These are phyloP conservation scores for Palythoa caribaeorum DNA, from an alignment of 92 coral and sea anemone species.

Conservation along the genomic window DNA sequence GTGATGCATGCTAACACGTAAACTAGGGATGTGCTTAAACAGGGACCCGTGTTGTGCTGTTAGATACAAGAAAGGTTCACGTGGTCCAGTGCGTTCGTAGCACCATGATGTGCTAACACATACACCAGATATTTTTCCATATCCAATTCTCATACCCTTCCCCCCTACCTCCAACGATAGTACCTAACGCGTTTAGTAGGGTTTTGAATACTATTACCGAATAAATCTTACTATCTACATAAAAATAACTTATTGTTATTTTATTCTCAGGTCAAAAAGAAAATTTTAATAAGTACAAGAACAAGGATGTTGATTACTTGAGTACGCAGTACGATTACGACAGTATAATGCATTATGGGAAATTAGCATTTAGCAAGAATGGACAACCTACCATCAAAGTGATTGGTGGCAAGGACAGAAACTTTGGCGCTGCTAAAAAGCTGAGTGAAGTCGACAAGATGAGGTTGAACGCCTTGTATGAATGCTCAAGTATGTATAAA, in stretches of 20 bases:
- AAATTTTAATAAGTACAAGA: slow-evolving; percentile 36
- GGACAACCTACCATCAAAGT: slow-evolving; percentile 27
- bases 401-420: slow-evolving; percentile 22
- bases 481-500: slow-evolving; percentile 34
- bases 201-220: too few relatives aligned
- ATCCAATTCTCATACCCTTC: too few relatives aligned
- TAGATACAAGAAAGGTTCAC: neutral
- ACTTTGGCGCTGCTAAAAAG: slow-evolving; percentile 37
- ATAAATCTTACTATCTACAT: neutral
- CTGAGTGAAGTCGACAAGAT: slow-evolving; percentile 43
- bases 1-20: neutral
- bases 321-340: slow-evolving; percentile 31
- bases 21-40: neutral
- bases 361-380: slow-evolving; percentile 40
- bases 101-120: too few relatives aligned
- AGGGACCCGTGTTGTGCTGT: neutral
- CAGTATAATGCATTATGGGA: slow-evolving; percentile 48
- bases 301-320: slow-evolving; percentile 40
- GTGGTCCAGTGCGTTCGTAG: too few relatives aligned
- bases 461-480: slow-evolving; percentile 41
- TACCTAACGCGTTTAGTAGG: too few relatives aligned
- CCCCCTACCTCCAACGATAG: too few relatives aligned
- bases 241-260: neutral
- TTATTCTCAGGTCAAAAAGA: slow-evolving; percentile 7
- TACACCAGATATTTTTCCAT: too few relatives aligned